Evolutionary conservation across 2,113 vertebrate genomes (phyloP).

Genomic region (Stercorarius parasiticus): DNA sequence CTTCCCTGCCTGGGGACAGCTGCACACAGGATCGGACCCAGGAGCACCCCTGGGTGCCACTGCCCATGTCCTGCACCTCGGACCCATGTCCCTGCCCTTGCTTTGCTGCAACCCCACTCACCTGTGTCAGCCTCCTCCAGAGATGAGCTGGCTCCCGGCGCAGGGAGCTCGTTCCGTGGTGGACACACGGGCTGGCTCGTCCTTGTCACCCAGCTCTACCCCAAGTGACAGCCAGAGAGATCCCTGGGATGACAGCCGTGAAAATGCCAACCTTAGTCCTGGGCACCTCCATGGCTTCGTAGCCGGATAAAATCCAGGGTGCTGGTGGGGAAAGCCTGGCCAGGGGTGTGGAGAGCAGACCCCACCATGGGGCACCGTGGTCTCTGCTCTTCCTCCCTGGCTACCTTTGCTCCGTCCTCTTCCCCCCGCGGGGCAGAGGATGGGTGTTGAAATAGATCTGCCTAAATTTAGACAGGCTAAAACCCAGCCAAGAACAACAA

Average conservation of each 20-base stretch:
- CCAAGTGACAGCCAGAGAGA: neutral
- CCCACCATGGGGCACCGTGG: rapidly evolving
- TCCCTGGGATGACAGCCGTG: rapidly evolving
- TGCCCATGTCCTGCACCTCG: rapidly evolving
- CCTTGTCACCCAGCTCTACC: neutral
- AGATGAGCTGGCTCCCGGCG: rapidly evolving
- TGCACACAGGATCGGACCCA: rapidly evolving
- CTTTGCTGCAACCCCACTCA: neutral
- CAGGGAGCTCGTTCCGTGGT: neutral
- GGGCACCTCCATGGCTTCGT: neutral
- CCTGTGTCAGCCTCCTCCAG: neutral
- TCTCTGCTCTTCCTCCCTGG: neutral
- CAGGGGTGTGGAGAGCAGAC: rapidly evolving
- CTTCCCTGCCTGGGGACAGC: neutral
- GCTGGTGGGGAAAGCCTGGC: neutral
- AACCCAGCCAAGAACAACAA: conserved; percentile 2
- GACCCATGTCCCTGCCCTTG: neutral
- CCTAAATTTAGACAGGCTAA: conserved; percentile 60
- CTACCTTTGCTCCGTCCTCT: conserved; percentile 26
- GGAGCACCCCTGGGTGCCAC: neutral
- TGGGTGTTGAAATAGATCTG: conserved; percentile 6
- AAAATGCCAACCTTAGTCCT: neutral
- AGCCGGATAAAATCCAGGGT: neutral
- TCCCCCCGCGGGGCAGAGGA: neutral
- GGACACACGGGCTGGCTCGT: neutral